These are phyloP conservation scores for Spodoptera litura DNA, from an alignment of 1,140 invertebrate genomes.

Conservation along the genomic window DNA sequence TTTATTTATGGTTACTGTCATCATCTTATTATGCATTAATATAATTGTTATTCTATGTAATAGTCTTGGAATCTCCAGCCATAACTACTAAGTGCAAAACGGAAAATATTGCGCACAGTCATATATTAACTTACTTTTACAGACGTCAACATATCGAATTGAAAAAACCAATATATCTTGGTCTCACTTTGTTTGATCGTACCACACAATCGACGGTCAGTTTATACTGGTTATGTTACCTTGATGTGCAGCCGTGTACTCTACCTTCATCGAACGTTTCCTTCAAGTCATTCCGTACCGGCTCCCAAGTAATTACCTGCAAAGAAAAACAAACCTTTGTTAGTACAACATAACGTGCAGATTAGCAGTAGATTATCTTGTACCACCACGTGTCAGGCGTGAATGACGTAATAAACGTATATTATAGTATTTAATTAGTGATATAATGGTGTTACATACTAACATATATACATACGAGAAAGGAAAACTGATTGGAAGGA, in stretches of 20 bases:
- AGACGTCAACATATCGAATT: too few relatives aligned
- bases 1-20: too few relatives aligned
- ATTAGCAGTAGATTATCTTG: background rate
- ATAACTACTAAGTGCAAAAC: background rate
- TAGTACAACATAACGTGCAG: background rate
- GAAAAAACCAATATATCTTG: too few relatives aligned
- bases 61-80: too few relatives aligned
- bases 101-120: background rate
- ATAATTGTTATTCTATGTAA: too few relatives aligned
- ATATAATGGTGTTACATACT: background rate
- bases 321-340: constrained; percentile 29
- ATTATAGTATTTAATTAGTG: constrained; percentile 33
- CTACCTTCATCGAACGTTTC: background rate
- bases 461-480: background rate
- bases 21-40: too few relatives aligned
- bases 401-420: constrained; percentile 14
- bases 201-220: too few relatives aligned
- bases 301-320: constrained; percentile 30
- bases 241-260: too few relatives aligned
- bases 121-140: background rate
- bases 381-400: constrained; percentile 28
- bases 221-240: background rate
- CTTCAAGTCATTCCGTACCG: constrained; percentile 1
- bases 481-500: constrained; percentile 22
- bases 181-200: too few relatives aligned